Percentiles rank a stretch among this genome's conserved stretches.
phyloP scores from a whole-genome alignment of 2,888 invertebrate genomes.

The Megalurothrips usitatus region DNA sequence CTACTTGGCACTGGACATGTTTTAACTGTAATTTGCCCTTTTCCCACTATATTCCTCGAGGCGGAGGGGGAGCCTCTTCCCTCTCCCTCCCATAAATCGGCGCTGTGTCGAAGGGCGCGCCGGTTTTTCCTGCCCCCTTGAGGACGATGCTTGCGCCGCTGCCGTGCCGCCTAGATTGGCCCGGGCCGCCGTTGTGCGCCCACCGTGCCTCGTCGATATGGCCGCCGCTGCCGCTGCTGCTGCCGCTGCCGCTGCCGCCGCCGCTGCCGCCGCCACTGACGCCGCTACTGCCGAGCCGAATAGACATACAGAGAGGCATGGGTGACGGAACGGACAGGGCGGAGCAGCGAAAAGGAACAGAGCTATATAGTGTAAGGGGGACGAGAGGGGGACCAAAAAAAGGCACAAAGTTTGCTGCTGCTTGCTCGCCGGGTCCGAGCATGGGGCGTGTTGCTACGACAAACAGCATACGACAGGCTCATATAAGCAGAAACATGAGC shows the following conservation, averaged over 20 bases:
- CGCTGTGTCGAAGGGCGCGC: no score
- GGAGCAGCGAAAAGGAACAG: not conserved
- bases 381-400: not conserved
- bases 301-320: not conserved
- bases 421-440: not conserved
- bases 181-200: no score
- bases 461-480: slow-evolving; percentile 11
- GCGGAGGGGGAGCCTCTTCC: no score
- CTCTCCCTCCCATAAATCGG: no score
- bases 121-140: no score
- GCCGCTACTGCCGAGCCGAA: no score
- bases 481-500: slow-evolving; percentile 11
- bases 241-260: not conserved
- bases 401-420: not conserved
- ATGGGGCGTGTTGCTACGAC: not conserved
- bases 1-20: no score
- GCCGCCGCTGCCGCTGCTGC: not conserved
- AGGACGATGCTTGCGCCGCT: not conserved
- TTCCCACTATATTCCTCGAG: no score
- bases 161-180: not conserved
- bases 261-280: not conserved
- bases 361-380: not conserved
- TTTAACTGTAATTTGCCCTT: no score
- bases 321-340: not conserved
- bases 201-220: no score